Percentiles rank a stretch among this genome's conserved stretches.
Evolutionary conservation across 1,140 invertebrate genomes (phyloP).

Genomic region (Sipha flava): DNA sequence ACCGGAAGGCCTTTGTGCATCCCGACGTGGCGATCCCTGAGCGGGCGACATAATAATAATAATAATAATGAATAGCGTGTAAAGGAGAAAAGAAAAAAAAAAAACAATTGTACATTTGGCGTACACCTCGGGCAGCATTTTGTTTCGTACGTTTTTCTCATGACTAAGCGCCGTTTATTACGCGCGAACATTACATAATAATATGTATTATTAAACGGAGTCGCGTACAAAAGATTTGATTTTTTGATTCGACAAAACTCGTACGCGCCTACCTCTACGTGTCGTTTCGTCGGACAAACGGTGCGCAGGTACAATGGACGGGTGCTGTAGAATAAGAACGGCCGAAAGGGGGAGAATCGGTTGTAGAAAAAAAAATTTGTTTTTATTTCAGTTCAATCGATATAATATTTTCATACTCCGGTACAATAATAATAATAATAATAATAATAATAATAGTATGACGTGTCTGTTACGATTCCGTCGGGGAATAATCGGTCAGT

Average conservation of each 20-base stretch:
- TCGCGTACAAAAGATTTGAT: slow-evolving; percentile 17
- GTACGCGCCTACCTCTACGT: background rate
- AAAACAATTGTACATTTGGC: background rate
- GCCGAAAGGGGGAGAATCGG: no score
- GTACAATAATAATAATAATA: no score
- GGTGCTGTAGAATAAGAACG: background rate
- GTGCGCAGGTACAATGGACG: background rate
- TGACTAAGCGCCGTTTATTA: slow-evolving; percentile 25
- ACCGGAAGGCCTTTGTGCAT: slow-evolving; percentile 11
- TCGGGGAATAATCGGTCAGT: background rate
- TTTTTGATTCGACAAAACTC: background rate
- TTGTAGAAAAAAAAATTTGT: background rate
- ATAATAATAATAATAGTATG: no score
- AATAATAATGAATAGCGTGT: slow-evolving; percentile 9
- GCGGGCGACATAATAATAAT: background rate
- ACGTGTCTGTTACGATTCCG: background rate
- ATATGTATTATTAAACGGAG: background rate
- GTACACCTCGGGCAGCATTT: background rate
- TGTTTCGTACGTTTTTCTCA: slow-evolving; percentile 21
- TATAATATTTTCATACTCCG: no score
- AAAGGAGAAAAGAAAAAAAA: background rate
- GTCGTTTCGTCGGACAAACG: no score
- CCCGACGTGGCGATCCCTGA: background rate
- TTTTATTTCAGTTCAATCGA: no score
- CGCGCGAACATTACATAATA: no score